phyloP scores from a whole-genome alignment of 2,113 vertebrate genomes.

The Sylvietta virens region DNA sequence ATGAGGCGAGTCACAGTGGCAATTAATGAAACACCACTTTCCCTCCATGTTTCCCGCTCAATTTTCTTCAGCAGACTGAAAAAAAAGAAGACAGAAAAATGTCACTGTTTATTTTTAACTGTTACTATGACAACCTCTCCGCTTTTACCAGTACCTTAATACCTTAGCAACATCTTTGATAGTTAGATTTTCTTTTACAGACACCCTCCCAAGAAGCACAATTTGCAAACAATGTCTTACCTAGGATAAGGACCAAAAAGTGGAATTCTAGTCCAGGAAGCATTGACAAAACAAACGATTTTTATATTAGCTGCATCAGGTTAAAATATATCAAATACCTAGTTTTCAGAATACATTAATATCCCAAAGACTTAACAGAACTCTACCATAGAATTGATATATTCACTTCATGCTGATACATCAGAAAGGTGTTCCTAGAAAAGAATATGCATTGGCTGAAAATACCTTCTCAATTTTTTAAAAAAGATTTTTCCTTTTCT shows the following conservation, averaged over 20 bases:
- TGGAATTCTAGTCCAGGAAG: constrained; percentile 99
- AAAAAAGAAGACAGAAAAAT: constrained; percentile 68
- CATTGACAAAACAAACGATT: constrained; percentile 97
- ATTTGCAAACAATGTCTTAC: constrained; percentile 87
- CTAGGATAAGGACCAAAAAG: constrained; percentile 99
- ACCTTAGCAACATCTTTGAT: constrained; percentile 69
- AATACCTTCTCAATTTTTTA: constrained; percentile 21
- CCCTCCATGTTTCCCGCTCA: constrained; percentile 98
- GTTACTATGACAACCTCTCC: constrained; percentile 75
- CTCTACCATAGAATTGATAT: background rate
- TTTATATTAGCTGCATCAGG: constrained; percentile 86
- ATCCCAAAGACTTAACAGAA: constrained; percentile 36
- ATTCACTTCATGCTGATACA: background rate
- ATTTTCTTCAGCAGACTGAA: constrained; percentile 97
- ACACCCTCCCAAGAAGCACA: constrained; percentile 66
- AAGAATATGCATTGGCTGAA: background rate
- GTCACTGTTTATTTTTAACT: constrained; percentile 75
- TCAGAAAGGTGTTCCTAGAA: background rate
- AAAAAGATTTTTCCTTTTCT: constrained; percentile 45
- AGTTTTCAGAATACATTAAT: constrained; percentile 49
- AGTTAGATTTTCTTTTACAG: constrained; percentile 33
- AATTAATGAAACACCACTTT: constrained; percentile 95
- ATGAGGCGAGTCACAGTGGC: constrained; percentile 97
- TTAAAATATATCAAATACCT: constrained; percentile 62
- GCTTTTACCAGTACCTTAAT: constrained; percentile 70